Base-by-base conservation (phyloP, 2,797 vertebrate genomes). In the Nothura maculosa region DNA sequence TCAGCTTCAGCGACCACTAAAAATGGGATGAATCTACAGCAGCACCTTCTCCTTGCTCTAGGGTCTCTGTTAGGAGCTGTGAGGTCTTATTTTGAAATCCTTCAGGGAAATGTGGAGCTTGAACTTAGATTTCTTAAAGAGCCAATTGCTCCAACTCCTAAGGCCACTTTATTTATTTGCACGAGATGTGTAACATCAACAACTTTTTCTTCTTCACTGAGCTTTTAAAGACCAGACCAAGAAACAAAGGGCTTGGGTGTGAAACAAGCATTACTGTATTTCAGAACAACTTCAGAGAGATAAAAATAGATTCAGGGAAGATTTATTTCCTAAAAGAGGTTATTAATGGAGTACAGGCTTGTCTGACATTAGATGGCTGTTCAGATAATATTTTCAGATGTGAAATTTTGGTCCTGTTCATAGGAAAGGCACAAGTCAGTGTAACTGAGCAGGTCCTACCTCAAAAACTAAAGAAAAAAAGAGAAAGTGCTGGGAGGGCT, bases 401-500 rank as follows among this genome's bases (percentile, higher is more conserved):
- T 54, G 36, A 85, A 93, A 70, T 80, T 92, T 67, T 92, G 64
- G 61, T 9, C 88, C 24, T 52, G 3, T 60, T 89, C 43, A 54
- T 68, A 81, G 36, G 34, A 70, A 87, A 91, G 10, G 17, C 8
- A 81, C 50, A 73, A 21, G 10, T 87, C 55, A 43, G 45, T 76
- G 7, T 43, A 76, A 66, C 4, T 81, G 63, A 85, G 4, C 22
- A 81, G 55, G 5, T 86, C 85, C 55, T 73, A 73, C 60, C 63
- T 47, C 45, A 47, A 47, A 47, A 47, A 47, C 45, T 47, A 10
- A 22, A 47, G 12, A 45, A 45, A 47, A 47, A 47, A 57, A 92
- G 87, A n/a, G 58, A 38, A 25, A 78, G 14, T 58, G 28, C 62
- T 63, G 34, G 27, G 32, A 61, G 47, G 27, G 17, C 54, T 68